These are phyloP conservation scores for Copidosoma aretas DNA, from an alignment of 2,888 invertebrate genomes.

Conservation along the genomic window DNA sequence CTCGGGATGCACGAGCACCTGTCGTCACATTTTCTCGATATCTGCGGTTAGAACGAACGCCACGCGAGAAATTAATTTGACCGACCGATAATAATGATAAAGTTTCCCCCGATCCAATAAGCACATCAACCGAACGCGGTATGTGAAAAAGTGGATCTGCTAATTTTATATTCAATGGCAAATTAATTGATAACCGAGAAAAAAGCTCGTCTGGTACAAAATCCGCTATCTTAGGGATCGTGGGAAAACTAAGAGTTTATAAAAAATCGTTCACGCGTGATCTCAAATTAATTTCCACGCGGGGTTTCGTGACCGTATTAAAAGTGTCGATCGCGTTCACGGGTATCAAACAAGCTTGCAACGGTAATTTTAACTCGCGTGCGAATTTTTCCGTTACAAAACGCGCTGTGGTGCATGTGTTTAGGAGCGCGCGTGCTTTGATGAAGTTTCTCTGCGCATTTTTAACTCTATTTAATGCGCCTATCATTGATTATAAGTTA, in stretches of 20 bases:
- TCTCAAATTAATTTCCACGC: too few species aligned
- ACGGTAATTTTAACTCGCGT: background rate
- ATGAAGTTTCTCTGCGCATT: too few species aligned
- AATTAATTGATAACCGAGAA: constrained; percentile 20
- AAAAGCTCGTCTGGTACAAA: constrained; percentile 13
- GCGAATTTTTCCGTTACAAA: background rate
- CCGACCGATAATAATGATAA: constrained; percentile 38
- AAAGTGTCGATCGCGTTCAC: background rate
- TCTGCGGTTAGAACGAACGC: background rate
- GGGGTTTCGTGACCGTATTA: too few species aligned
- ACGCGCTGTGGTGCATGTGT: background rate
- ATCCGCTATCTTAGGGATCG: constrained; percentile 17
- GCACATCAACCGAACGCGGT: constrained; percentile 30
- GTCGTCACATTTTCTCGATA: background rate
- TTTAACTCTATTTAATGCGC: background rate
- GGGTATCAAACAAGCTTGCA: background rate
- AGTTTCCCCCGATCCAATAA: constrained; percentile 30
- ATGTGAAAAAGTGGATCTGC: constrained; percentile 39
- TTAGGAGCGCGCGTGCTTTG: background rate
- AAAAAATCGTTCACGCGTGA: too few species aligned
- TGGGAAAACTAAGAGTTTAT: constrained; percentile 3
- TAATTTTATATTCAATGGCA: constrained; percentile 29
- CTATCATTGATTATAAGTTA: background rate
- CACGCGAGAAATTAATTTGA: constrained; percentile 34
- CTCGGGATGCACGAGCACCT: background rate